Conservation (phyloP, 2,797 vertebrate genomes). For the Streptopelia turtur region DNA sequence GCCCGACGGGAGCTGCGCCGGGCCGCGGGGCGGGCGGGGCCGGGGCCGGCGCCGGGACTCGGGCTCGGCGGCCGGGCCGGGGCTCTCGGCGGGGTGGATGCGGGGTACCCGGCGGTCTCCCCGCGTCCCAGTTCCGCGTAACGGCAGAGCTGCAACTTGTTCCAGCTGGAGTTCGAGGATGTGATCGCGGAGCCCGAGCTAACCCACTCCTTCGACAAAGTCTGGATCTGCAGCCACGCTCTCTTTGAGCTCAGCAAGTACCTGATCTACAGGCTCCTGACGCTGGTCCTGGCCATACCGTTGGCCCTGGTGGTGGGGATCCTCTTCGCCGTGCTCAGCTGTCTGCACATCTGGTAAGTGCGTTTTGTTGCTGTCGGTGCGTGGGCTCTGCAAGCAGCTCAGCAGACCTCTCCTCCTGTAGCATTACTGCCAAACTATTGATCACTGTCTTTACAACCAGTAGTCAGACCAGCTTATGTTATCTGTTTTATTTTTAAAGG, state of each 20-base stretch:
- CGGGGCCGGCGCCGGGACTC: too few species aligned
- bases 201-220: conserved; percentile 89
- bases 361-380: background rate
- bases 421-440: fast-evolving
- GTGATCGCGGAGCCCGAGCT: conserved; percentile 90
- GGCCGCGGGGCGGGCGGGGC: background rate
- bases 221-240: conserved; percentile 95
- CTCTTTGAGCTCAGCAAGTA: conserved; percentile 91
- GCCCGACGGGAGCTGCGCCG: background rate
- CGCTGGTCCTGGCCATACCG: conserved; percentile 88
- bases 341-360: conserved; percentile 93
- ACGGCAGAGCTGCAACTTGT: background rate
- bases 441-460: fast-evolving
- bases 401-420: fast-evolving
- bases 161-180: conserved; percentile 91
- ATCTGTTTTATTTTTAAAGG: background rate
- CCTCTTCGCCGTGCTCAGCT: conserved; percentile 88
- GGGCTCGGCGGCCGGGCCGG: background rate
- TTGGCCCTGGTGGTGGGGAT: conserved; percentile 88
- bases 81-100: background rate
- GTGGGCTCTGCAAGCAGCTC: background rate
- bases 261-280: conserved; percentile 88
- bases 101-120: background rate
- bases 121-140: background rate
- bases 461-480: background rate